Evolutionary conservation across 2,888 invertebrate genomes (phyloP).

Genomic region (Malthinus flaveolus): DNA sequence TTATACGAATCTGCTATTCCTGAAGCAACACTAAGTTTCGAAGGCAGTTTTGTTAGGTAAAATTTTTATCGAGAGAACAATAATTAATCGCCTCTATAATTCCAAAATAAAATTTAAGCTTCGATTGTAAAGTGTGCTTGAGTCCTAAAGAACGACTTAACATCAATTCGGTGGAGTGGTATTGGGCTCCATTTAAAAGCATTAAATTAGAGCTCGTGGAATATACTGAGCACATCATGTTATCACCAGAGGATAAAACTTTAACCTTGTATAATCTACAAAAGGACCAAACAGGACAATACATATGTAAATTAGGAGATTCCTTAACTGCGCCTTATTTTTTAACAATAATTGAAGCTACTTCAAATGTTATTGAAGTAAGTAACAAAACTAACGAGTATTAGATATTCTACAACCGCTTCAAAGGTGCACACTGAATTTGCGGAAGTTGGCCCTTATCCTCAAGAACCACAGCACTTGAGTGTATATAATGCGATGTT

Average conservation of each 20-base stretch:
- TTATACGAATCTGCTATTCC: slow-evolving; percentile 49
- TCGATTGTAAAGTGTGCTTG: slow-evolving; percentile 59
- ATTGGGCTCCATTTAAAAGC: slow-evolving; percentile 44
- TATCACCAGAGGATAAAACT: slow-evolving; percentile 54
- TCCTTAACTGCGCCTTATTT: slow-evolving; percentile 55
- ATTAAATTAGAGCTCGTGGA: slow-evolving; percentile 48
- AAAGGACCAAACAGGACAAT: slow-evolving; percentile 59
- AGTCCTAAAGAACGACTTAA: slow-evolving; percentile 55
- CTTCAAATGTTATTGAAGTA: slow-evolving; percentile 41
- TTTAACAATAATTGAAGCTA: slow-evolving; percentile 58
- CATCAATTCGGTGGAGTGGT: slow-evolving; percentile 57
- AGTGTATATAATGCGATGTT: slow-evolving; percentile 50
- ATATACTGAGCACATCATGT: slow-evolving; percentile 52
- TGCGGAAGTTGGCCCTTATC: slow-evolving; percentile 45
- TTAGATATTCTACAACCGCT: slow-evolving; percentile 11
- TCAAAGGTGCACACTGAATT: slow-evolving; percentile 43
- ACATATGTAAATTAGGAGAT: slow-evolving; percentile 59
- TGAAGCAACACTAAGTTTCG: slow-evolving; percentile 51
- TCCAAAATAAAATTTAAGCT: slow-evolving; percentile 41
- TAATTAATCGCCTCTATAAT: neutral
- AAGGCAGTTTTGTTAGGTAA: slow-evolving; percentile 56
- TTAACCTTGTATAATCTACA: slow-evolving; percentile 60
- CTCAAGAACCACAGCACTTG: slow-evolving; percentile 42
- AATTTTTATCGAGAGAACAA: neutral
- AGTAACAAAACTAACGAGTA: neutral